Evolutionary conservation across 64 coral and sea anemone species (phyloP).

Genomic region (Actinia equina): DNA sequence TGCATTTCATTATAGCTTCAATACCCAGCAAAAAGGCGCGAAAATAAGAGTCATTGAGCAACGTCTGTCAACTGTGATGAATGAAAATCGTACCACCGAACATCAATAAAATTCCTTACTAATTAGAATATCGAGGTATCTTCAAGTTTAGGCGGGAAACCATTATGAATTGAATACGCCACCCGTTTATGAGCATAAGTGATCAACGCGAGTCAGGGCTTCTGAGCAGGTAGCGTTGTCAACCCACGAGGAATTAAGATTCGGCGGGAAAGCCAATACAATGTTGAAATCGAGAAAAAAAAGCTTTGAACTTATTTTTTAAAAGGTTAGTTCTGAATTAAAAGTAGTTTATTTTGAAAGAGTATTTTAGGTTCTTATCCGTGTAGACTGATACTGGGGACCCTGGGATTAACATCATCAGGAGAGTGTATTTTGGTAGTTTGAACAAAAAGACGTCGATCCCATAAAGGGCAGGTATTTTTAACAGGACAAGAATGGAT

Average conservation of each 20-base stretch:
- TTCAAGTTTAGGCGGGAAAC: constrained; percentile 1
- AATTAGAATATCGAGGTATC: not conserved
- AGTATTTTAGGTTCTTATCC: not conserved
- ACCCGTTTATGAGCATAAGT: not conserved
- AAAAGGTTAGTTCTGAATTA: not conserved
- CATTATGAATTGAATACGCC: not conserved
- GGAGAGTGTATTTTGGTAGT: no score
- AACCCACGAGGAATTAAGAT: not conserved
- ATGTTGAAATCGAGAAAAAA: not conserved
- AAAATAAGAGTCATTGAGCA: not conserved
- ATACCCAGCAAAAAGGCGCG: not conserved
- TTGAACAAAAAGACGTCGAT: not conserved
- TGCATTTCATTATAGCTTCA: not conserved
- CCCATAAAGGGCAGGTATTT: not conserved
- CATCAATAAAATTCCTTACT: not conserved
- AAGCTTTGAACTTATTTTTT: not conserved
- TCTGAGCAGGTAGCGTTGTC: not conserved
- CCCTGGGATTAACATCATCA: no score
- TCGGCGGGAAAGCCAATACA: constrained; percentile 3
- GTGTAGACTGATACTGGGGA: no score
- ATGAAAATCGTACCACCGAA: not conserved
- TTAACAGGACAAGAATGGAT: not conserved
- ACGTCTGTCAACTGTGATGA: not conserved
- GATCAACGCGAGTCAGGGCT: not conserved
- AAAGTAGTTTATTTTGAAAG: not conserved